Evolutionary conservation across 2,797 vertebrate genomes (phyloP).

Genomic region (Dromococcyx pavoninus): DNA sequence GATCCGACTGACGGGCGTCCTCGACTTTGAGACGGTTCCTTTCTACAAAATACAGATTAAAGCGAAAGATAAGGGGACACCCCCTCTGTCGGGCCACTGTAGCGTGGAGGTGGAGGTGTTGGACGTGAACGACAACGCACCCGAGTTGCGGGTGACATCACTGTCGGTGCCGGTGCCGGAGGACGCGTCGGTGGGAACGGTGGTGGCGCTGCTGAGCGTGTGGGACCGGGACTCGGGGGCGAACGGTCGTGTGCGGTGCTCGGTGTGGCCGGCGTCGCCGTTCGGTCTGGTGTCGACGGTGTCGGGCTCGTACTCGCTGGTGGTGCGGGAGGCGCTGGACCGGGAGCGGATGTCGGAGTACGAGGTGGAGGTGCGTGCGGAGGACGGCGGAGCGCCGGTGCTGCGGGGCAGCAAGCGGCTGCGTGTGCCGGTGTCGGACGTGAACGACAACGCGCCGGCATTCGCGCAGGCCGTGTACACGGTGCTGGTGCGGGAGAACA

Average conservation of each 20-base stretch:
- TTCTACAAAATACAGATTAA: too few species aligned
- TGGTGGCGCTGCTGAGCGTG: conserved; percentile 77
- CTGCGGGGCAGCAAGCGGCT: conserved; percentile 78
- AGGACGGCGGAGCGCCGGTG: conserved; percentile 13
- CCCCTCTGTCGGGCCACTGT: conserved; percentile 80
- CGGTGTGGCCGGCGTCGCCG: conserved; percentile 38
- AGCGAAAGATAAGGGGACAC: too few species aligned
- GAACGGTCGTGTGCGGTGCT: conserved; percentile 76
- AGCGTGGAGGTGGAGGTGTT: conserved; percentile 84
- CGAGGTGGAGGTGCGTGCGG: conserved; percentile 24
- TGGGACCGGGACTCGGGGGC: conserved; percentile 75
- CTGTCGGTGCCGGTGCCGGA: conserved; percentile 73
- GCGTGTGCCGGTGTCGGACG: conserved; percentile 85
- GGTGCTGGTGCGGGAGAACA: conserved; percentile 66
- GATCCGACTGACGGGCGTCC: neutral
- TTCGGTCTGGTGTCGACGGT: conserved; percentile 69
- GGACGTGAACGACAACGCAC: conserved; percentile 73
- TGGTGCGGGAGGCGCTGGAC: conserved; percentile 69
- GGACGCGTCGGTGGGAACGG: conserved; percentile 73
- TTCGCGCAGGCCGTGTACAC: conserved; percentile 68
- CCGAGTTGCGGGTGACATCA: conserved; percentile 77
- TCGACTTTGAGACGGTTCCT: too few species aligned
- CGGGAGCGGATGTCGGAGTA: conserved; percentile 66
- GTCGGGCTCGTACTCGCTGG: conserved; percentile 73
- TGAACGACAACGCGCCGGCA: conserved; percentile 86